A percentile compares a stretch with the other conserved stretches of the same genome.
phyloP scores from a whole-genome alignment of 1,140 invertebrate species.

The Rhagoletis zephyria region DNA sequence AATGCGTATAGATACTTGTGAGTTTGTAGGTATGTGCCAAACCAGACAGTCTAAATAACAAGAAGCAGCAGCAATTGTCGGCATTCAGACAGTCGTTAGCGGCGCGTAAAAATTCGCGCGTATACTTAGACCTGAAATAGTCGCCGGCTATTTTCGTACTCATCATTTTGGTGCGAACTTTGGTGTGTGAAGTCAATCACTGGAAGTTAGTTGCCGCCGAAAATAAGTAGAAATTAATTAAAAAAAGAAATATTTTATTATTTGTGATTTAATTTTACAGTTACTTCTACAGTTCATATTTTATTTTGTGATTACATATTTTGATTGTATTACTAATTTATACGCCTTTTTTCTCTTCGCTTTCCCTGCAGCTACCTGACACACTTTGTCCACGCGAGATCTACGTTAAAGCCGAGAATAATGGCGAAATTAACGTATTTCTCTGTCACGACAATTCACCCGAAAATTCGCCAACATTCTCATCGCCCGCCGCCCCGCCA shows the following conservation, averaged over 20 bases:
- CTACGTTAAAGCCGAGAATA: conserved; percentile 86
- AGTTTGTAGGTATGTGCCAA: background rate
- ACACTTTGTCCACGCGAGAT: conserved; percentile 81
- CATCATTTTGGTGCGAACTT: conserved; percentile 26
- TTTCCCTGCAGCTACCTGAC: conserved; percentile 76
- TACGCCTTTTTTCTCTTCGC: background rate
- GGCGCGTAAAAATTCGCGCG: conserved; percentile 16
- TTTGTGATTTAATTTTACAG: background rate
- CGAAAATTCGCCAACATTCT: conserved; percentile 68
- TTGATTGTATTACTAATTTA: conserved; percentile 28
- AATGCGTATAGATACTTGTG: background rate
- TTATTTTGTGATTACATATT: background rate
- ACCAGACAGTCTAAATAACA: conserved; percentile 37
- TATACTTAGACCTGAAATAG: conserved; percentile 20
- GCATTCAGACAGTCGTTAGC: conserved; percentile 4
- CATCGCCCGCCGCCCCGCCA: conserved; percentile 65
- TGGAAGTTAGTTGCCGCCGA: background rate
- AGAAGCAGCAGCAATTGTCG: conserved; percentile 23
- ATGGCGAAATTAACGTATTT: conserved; percentile 93
- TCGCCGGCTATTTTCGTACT: conserved; percentile 43
- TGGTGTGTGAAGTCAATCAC: conserved; percentile 18
- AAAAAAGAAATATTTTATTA: background rate
- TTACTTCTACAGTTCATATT: background rate
- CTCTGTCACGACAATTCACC: conserved; percentile 85
- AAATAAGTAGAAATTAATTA: background rate